Evolutionary conservation across 2,888 invertebrate species (phyloP).

Genomic region (Spilosoma lubricipeda): DNA sequence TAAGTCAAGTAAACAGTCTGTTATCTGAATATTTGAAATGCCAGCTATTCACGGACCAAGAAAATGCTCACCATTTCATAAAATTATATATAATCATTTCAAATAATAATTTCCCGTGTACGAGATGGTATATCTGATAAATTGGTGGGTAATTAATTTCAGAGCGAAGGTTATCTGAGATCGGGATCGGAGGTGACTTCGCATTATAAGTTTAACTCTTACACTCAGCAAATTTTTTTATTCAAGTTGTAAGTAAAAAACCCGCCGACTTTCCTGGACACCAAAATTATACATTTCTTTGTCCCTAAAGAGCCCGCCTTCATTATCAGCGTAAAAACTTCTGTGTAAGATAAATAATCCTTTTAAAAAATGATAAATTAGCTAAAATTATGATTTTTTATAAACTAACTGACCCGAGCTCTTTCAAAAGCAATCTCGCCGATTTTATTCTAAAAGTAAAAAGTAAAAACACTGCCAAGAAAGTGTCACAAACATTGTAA

Average conservation of each 20-base stretch:
- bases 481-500: slow-evolving; percentile 29
- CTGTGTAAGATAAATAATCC: slow-evolving; percentile 40
- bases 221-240: slow-evolving; percentile 57
- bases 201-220: slow-evolving; percentile 36
- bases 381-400: slow-evolving; percentile 45
- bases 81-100: slow-evolving; percentile 28
- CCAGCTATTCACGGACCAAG: not conserved
- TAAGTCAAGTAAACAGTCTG: not conserved
- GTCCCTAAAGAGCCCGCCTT: slow-evolving; percentile 54
- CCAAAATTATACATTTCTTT: slow-evolving; percentile 62
- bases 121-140: slow-evolving; percentile 34
- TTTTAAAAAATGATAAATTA: slow-evolving; percentile 64
- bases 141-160: slow-evolving; percentile 38
- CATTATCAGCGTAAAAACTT: slow-evolving; percentile 65
- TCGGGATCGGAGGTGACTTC: slow-evolving; percentile 37
- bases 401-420: slow-evolving; percentile 33
- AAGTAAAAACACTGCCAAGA: slow-evolving; percentile 14
- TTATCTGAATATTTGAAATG: slow-evolving; percentile 5
- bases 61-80: slow-evolving; percentile 13
- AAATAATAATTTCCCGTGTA: slow-evolving; percentile 27
- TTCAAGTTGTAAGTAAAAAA: slow-evolving; percentile 36
- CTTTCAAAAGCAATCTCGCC: slow-evolving; percentile 12
- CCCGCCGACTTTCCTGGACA: slow-evolving; percentile 58
- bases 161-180: slow-evolving; percentile 30
- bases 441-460: slow-evolving; percentile 27